Base-by-base conservation (phyloP, 2,888 invertebrate genomes). In the Scaptomyza tumidula region DNA sequence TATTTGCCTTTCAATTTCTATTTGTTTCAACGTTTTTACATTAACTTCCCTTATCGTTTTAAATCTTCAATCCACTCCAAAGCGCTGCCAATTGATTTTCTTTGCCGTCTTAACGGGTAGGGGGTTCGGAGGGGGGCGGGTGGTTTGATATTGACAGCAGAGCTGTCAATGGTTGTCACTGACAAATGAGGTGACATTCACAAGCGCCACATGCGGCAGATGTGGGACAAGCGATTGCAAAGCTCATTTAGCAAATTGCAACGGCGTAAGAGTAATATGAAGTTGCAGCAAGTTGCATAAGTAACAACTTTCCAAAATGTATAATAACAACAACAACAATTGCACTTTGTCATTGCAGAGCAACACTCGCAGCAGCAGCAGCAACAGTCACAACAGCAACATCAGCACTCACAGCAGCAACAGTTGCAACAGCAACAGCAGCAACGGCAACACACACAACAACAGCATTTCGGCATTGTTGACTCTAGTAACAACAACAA, bases 361-460 rank as follows among this genome's bases (percentile, higher is more conserved):
- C 88, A 80, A 78, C 75, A 77, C 46, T 44, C 58, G 59, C 73
- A 86, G 57, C 69, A 61, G 35, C 58, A 65, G 14, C 65, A 71
- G 27, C 57, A 63, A n/a, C 71, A 74, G 31, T 65, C 64, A 44
- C 86, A 75, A 33, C 71, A 69, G 33, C 70, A 75, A 44, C 76
- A 75, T n/a, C 56, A 65, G 24, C 50, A 50, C 19, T n/a, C 50
- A 35, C 60, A 63, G 14, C 72, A 76, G 46, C 74, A 71, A 14
- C 66, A 60, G 33, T 48, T 49, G 35, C 74, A 71, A 24, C 95
- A 95, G 93, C 67, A 61, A 31, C 60, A 60, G 10, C 68, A 69
- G 24, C 68, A 74, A 45, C 95, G 95, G 93, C 94, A 95, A 93
- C 94, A 92, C 95, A 43, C 71, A 49, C 78, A 75, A 46, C 84